phyloP scores from a whole-genome alignment of 2,113 vertebrate genomes.

The Apaloderma vittatum region DNA sequence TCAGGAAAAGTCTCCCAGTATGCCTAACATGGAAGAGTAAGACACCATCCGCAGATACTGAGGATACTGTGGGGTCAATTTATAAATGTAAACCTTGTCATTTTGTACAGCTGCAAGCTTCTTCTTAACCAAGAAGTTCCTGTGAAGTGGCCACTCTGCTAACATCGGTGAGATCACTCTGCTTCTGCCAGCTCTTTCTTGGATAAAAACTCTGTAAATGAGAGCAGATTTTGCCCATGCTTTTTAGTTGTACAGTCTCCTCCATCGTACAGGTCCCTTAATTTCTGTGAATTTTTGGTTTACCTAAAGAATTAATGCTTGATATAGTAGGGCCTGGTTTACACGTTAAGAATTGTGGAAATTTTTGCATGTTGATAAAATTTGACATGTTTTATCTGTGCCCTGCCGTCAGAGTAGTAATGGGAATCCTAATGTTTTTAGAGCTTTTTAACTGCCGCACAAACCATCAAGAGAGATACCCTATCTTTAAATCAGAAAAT shows the following conservation, averaged over 20 bases:
- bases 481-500: constrained; percentile 74
- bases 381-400: constrained; percentile 67
- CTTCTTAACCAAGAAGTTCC: constrained; percentile 4
- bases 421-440: constrained; percentile 70
- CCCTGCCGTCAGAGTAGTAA: constrained; percentile 53
- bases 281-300: constrained; percentile 30
- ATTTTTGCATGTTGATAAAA: constrained; percentile 35
- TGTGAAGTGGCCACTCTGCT: neutral
- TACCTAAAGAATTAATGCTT: constrained; percentile 39
- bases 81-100: neutral
- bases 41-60: neutral
- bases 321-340: constrained; percentile 34
- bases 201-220: neutral
- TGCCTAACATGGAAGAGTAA: neutral
- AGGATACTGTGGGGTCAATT: neutral
- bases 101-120: constrained; percentile 27
- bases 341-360: constrained; percentile 37
- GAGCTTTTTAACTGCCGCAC: constrained; percentile 65
- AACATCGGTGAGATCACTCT: neutral
- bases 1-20: neutral
- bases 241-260: neutral
- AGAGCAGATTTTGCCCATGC: neutral
- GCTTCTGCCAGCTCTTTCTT: neutral
- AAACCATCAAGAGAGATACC: constrained; percentile 37
- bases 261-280: neutral